A percentile compares a stretch with the other conserved stretches of the same genome.
phyloP scores from a whole-genome alignment of 2,113 vertebrate species.

The Tautogolabrus adspersus region DNA sequence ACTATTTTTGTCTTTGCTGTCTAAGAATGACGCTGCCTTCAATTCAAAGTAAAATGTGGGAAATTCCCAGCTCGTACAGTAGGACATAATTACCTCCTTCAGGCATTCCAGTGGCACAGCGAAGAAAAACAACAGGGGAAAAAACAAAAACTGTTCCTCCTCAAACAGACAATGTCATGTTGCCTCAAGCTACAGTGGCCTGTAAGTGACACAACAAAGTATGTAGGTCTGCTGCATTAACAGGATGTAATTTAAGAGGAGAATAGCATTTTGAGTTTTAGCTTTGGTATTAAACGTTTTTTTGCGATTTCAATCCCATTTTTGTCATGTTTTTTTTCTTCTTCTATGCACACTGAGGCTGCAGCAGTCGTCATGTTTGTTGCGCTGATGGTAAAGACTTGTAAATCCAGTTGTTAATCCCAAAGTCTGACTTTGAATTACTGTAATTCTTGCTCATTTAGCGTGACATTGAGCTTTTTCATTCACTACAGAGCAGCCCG shows the following conservation, averaged over 20 bases:
- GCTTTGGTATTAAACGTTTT: too few species aligned
- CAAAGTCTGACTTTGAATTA: background rate
- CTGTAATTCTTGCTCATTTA: background rate
- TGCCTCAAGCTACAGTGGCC: background rate
- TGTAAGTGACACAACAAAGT: conserved; percentile 17
- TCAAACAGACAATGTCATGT: conserved; percentile 37
- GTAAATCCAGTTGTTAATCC: background rate
- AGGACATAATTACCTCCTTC: conserved; percentile 62
- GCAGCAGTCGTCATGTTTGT: background rate
- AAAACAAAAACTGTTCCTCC: conserved; percentile 22
- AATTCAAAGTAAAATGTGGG: conserved; percentile 30
- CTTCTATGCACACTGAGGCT: background rate
- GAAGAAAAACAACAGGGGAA: conserved; percentile 15
- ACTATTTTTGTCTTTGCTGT: conserved; percentile 12
- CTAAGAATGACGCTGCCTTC: conserved; percentile 32
- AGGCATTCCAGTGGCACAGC: conserved; percentile 61
- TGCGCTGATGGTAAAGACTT: too few species aligned
- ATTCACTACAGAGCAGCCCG: too few species aligned
- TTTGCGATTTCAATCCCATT: background rate
- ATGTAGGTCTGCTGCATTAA: background rate
- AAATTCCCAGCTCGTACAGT: conserved; percentile 48
- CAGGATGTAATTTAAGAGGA: background rate
- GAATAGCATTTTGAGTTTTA: background rate
- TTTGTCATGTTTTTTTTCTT: background rate
- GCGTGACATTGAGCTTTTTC: background rate